phyloP scores from a whole-genome alignment of 1,140 invertebrate genomes.

The Sminthurinus signatus region DNA sequence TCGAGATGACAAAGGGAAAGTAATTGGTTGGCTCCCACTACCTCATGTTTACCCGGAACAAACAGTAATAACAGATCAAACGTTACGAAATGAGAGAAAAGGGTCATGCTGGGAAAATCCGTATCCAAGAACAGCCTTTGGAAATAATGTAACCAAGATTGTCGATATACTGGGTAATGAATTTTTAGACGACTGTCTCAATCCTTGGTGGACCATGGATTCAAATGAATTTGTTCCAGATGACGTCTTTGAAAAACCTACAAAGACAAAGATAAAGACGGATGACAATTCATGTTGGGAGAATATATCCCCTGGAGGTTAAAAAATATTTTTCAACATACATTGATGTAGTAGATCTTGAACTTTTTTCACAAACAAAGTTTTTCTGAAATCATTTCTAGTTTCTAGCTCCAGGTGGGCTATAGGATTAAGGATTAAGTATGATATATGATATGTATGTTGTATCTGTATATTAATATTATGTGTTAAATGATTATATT shows the following conservation, averaged over 20 bases:
- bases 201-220: not conserved
- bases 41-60: too few species aligned
- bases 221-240: not conserved
- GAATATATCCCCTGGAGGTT: too few species aligned
- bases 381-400: too few species aligned
- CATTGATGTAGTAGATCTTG: too few species aligned
- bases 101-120: not conserved
- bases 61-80: not conserved
- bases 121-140: not conserved
- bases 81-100: not conserved
- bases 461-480: too few species aligned
- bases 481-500: too few species aligned
- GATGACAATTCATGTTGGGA: not conserved
- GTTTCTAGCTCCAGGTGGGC: too few species aligned
- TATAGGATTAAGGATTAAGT: too few species aligned
- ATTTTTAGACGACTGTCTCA: not conserved
- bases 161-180: not conserved
- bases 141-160: not conserved
- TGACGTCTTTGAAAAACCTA: not conserved
- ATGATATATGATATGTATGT: too few species aligned
- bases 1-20: not conserved
- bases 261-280: not conserved
- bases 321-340: too few species aligned
- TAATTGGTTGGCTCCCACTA: not conserved
- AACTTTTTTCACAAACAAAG: too few species aligned